Evolutionary conservation across 53 echinoderm and acorn worm genomes (phyloP), one percentile per base, ranked within the genome.

Genomic region (Henricia sp.): DNA sequence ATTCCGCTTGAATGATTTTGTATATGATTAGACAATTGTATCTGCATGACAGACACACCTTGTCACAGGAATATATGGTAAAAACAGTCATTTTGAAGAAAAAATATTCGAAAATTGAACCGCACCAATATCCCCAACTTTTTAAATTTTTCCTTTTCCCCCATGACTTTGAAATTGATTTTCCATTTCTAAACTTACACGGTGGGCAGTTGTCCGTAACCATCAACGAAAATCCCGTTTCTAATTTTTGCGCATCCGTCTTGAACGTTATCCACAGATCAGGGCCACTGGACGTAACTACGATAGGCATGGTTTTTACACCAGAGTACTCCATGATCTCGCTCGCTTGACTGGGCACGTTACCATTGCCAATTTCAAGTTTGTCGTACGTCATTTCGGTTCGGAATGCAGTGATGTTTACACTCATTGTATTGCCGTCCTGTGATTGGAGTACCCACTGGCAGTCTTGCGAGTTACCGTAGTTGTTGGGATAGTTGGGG

Each of bases 371-470:
- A 2, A 86, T 67, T 30, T 12, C n/a, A 20, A 75, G 39, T 52
- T 11, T 5, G 40, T 75, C 76, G 33, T 40, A 75, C 25, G 37
- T 30, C 19, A 3, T 1, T 44, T 75, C 75, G 19, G 75, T 75
- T 52, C 39, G 25, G 34, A 86, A 86, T 36, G 35, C 62, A 2
- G 6, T 3, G 56, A 86, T 42, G 56, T 28, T 40, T 52, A 86
- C 23, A 3, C 67, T 74, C 21, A 86, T 21, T 10, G 75, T 65
- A 46, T 66, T 86, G 27, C 37, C 67, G 13, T 46, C 20, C 19
- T 54, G 75, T 1, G 86, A 75, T 54, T 0, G 37, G 19, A 86
- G 86, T 10, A 86, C 41, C 86, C 86, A 86, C 54, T 66, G 75
- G 42, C 86, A 86, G 44, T 74, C 40, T 17, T 67, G 67, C 5